Percentiles rank a stretch among this genome's conserved stretches.
These are phyloP conservation scores for Itoplectis maculator DNA, from an alignment of 2,888 invertebrate genomes.

Conservation along the genomic window DNA sequence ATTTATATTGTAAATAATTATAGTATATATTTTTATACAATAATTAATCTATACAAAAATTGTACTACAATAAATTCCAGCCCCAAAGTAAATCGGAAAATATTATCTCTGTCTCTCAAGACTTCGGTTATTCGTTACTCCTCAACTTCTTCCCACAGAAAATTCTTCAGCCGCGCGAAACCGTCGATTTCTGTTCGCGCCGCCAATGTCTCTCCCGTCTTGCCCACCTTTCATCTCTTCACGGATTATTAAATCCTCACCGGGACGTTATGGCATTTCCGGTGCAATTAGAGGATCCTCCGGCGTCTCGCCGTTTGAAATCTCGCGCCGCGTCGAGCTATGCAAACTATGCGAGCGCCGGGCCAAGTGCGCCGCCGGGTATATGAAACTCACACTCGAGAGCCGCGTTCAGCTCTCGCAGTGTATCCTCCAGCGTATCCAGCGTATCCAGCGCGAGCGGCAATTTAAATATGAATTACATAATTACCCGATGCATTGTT, in stretches of 20 bases:
- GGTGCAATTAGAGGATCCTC: constrained; percentile 65
- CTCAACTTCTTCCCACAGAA: neutral
- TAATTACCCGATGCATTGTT: constrained; percentile 80
- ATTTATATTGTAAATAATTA: no score
- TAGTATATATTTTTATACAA: no score
- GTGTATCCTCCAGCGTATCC: neutral
- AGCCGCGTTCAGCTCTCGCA: neutral
- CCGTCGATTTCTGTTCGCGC: neutral
- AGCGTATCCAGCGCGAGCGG: constrained; percentile 38
- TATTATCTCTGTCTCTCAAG: no score
- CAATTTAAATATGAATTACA: constrained; percentile 79
- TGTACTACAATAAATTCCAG: no score
- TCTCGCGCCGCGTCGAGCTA: constrained; percentile 54
- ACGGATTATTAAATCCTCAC: constrained; percentile 74
- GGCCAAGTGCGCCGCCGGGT: constrained; percentile 38
- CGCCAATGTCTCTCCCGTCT: constrained; percentile 29
- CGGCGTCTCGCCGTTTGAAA: constrained; percentile 44
- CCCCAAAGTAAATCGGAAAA: no score
- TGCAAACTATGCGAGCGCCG: constrained; percentile 64
- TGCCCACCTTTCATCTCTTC: constrained; percentile 65
- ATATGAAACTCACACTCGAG: constrained; percentile 41
- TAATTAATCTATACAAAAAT: no score
- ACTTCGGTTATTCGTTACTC: no score
- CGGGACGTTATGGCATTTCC: constrained; percentile 66
- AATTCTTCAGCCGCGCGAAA: neutral